Conservation (phyloP, 2,113 vertebrate species). For the Neolamprologus hecqui region DNA sequence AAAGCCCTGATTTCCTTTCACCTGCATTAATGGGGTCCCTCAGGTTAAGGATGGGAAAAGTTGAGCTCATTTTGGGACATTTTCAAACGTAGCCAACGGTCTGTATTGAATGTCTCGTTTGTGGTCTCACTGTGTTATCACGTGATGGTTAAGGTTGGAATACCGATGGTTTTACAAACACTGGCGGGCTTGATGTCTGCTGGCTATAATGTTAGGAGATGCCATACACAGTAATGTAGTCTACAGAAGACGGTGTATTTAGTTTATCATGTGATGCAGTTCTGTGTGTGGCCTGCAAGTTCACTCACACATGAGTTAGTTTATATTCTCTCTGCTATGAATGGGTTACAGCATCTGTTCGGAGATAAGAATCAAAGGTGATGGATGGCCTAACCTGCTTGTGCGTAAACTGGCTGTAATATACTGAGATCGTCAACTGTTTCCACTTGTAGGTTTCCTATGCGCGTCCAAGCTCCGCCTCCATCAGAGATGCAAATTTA, state of each 20-base stretch:
- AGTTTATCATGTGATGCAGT: neutral
- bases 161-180: neutral
- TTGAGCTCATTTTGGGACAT: neutral
- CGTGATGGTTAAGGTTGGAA: neutral
- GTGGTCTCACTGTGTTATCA: neutral
- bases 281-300: neutral
- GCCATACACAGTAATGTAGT: neutral
- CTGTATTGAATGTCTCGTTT: neutral
- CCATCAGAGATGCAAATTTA: constrained; percentile 97
- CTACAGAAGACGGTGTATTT: neutral
- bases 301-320: rapidly evolving
- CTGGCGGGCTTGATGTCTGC: neutral
- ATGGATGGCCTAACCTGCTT: neutral
- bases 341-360: neutral
- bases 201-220: neutral
- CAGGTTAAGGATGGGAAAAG: neutral
- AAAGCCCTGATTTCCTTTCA: neutral
- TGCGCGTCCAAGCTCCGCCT: constrained; percentile 95
- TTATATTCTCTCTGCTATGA: neutral
- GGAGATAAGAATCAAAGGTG: neutral
- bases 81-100: neutral
- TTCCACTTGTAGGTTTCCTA: constrained; percentile 79
- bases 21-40: neutral
- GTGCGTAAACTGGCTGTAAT: neutral
- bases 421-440: neutral